These are phyloP conservation scores for Clepsis dumicolana DNA, from an alignment of 2,888 invertebrate genomes.

Conservation along the genomic window DNA sequence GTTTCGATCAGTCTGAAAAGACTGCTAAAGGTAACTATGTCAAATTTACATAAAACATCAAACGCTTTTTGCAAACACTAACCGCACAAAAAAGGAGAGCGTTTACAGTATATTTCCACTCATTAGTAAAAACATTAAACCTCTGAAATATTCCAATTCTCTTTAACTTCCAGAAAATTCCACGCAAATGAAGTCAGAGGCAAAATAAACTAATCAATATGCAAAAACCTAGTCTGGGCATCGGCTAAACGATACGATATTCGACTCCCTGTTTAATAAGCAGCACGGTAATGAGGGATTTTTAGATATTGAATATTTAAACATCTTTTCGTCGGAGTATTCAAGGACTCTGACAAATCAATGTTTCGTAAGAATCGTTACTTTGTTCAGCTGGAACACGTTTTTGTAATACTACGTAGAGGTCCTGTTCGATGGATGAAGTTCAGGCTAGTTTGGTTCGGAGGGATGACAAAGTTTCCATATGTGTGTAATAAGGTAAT, in stretches of 20 bases:
- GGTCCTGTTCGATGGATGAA: neutral
- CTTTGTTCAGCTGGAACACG: neutral
- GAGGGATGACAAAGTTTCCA: too few relatives aligned
- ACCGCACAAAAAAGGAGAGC: too few relatives aligned
- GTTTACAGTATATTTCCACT: too few relatives aligned
- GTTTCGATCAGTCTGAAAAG: too few relatives aligned
- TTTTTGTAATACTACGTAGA: neutral
- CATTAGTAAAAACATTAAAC: too few relatives aligned
- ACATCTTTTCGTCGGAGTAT: neutral
- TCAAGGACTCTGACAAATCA: constrained; percentile 7
- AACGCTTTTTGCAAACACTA: too few relatives aligned
- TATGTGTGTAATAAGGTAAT: too few relatives aligned
- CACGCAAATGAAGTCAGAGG: neutral
- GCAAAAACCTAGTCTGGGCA: constrained; percentile 14
- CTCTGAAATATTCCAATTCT: neutral
- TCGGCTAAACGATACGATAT: neutral
- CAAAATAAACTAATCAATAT: constrained; percentile 9
- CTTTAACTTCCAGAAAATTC: neutral
- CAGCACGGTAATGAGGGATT: constrained; percentile 10
- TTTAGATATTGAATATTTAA: constrained; percentile 16
- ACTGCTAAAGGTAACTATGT: too few relatives aligned
- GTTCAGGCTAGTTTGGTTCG: too few relatives aligned
- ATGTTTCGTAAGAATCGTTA: neutral
- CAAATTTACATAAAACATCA: too few relatives aligned
- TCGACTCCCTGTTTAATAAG: constrained; percentile 1